A percentile compares a stretch with the other conserved stretches of the same genome.
Evolutionary conservation across 2,797 vertebrate genomes (phyloP).

Genomic region (Nannoperca australis): DNA sequence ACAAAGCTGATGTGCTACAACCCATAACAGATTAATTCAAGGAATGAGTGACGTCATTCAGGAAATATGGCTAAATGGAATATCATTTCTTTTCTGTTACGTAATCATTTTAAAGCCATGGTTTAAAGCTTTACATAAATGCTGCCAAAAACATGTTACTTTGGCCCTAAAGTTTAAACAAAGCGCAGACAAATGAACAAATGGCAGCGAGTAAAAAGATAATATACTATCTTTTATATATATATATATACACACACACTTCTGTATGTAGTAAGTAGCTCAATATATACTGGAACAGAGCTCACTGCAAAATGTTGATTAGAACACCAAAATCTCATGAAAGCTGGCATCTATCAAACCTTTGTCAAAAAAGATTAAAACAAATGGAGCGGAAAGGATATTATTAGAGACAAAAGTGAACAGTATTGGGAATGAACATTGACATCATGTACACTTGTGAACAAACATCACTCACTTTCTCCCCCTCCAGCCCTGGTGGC

Average conservation of each 20-base stretch:
- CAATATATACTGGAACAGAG: neutral
- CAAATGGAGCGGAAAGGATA: neutral
- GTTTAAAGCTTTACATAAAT: conserved; percentile 9
- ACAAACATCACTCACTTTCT: conserved; percentile 87
- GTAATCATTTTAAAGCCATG: neutral
- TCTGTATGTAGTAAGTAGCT: conserved; percentile 3
- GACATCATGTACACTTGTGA: neutral
- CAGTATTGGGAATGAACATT: neutral
- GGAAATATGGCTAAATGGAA: neutral
- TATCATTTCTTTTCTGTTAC: conserved; percentile 2
- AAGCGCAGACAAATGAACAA: conserved; percentile 4
- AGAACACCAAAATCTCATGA: neutral
- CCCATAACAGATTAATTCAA: no score
- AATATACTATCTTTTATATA: neutral
- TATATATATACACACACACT: neutral
- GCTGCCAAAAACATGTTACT: neutral
- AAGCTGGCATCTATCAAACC: neutral
- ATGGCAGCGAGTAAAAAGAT: neutral
- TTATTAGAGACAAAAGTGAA: neutral
- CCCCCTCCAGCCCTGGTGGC: conserved; percentile 91
- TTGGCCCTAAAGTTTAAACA: neutral
- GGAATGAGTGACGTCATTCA: conserved; percentile 5
- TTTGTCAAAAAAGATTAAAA: neutral
- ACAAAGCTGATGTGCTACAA: conserved; percentile 2
- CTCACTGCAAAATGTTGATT: neutral